A percentile compares a stretch with the other conserved stretches of the same genome.
These are phyloP conservation scores for Spermophilus dauricus DNA, from an alignment of 2,113 vertebrate species.

Conservation along the genomic window DNA sequence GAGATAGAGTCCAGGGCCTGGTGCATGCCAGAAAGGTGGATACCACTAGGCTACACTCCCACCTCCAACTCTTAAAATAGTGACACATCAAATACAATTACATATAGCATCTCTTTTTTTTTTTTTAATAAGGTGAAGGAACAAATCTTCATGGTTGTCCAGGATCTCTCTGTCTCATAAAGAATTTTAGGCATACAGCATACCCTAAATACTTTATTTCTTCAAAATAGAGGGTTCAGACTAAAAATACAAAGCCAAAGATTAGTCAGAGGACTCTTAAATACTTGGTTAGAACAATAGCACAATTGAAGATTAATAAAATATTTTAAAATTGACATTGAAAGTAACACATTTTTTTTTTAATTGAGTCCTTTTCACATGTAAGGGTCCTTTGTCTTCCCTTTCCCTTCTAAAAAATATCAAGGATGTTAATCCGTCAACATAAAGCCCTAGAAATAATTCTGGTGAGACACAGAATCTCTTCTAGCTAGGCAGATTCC, in stretches of 20 bases:
- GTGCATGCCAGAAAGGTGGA: neutral
- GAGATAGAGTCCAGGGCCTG: neutral
- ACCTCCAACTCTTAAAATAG: neutral
- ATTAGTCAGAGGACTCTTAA: neutral
- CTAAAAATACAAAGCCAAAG: neutral
- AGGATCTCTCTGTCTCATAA: neutral
- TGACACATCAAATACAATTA: neutral
- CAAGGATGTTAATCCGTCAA: neutral
- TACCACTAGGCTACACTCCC: neutral
- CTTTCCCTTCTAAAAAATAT: neutral
- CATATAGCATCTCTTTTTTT: slow-evolving; percentile 23
- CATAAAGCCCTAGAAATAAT: slow-evolving; percentile 39
- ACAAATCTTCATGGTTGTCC: slow-evolving; percentile 6
- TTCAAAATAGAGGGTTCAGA: neutral
- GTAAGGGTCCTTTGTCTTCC: neutral
- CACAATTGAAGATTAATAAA: neutral
- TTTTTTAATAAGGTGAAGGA: neutral
- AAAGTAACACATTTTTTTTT: neutral
- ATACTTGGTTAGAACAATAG: neutral
- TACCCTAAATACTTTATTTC: neutral
- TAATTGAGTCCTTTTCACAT: slow-evolving; percentile 2
- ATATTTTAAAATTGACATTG: neutral
- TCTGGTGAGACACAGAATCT: neutral
- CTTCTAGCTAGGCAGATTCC: neutral
- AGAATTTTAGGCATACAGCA: neutral